Conservation (phyloP, 2,888 invertebrate genomes). For the Acleris holmiana region DNA sequence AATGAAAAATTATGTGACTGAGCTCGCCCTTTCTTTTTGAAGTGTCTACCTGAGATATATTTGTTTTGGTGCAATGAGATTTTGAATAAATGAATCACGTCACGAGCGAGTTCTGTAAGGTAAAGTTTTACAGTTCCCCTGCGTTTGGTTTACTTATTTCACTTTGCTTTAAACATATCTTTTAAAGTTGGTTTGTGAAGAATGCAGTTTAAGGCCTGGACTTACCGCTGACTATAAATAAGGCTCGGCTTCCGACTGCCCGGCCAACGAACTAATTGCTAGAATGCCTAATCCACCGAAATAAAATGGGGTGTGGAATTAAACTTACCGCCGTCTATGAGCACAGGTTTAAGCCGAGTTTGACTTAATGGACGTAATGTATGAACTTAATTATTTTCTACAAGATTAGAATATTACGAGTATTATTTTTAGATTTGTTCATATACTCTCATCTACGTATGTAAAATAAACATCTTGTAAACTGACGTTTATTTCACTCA, state of each 20-base stretch:
- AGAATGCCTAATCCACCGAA: slow-evolving; percentile 68
- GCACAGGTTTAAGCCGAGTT: slow-evolving; percentile 43
- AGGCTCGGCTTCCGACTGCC: slow-evolving; percentile 63
- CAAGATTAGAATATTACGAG: no score
- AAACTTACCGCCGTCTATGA: slow-evolving; percentile 45
- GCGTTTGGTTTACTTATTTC: no score
- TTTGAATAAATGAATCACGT: background rate
- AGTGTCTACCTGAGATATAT: slow-evolving; percentile 8
- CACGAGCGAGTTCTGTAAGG: background rate
- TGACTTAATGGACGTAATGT: background rate
- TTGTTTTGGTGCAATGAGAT: background rate
- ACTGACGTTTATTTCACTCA: no score
- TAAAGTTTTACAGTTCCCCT: slow-evolving; percentile 42
- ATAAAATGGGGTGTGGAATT: slow-evolving; percentile 59
- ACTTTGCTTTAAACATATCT: slow-evolving; percentile 31
- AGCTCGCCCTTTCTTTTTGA: slow-evolving; percentile 44
- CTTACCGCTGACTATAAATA: slow-evolving; percentile 63
- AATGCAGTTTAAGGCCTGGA: slow-evolving; percentile 56
- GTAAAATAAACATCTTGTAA: no score
- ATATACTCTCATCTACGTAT: no score
- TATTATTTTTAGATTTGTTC: no score
- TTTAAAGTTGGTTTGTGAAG: slow-evolving; percentile 52
- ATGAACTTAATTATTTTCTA: no score
- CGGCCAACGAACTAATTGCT: slow-evolving; percentile 67
- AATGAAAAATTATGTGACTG: slow-evolving; percentile 70